Evolutionary conservation across 2,113 vertebrate species (phyloP), one percentile per base, ranked within the genome.

Genomic region (Oxyura jamaicensis): DNA sequence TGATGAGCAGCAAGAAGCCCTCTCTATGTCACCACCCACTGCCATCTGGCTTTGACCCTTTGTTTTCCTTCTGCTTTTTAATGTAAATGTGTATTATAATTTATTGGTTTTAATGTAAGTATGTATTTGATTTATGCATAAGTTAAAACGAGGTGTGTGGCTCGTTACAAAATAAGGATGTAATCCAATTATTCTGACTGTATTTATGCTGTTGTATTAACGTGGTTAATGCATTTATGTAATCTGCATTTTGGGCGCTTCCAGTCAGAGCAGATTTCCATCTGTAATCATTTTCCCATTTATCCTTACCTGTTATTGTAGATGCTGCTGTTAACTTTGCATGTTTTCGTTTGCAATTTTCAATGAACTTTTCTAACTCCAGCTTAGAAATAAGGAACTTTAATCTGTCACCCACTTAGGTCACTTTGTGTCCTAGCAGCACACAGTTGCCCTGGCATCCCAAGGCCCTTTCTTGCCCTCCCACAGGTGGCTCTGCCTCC

Each of bases 371-470:
- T 65, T 71, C 46, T 72, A 71, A 56, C 11, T 10, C 6, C 25
- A 23, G 31, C 35, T 76, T 42, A 67, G 50, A 50, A 90, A 60
- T 44, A 66, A 62, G 52, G 46, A 72, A 83, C 71, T 55, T 60
- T 31, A 42, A 86, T 55, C 75, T 31, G 66, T 65, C 22, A 79
- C 21, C 50, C n/a, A 65, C 39, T 69, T n/a, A 39, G 65, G 65
- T 36, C 2, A 44, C 42, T 74, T 26, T 16, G 3, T 50, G 69
- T 65, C 52, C 56, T 42, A 59, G 66, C 33, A 67, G 66, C 48
- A 0, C 0, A 16, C 0, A 1, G 6, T 8, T 15, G 48, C 33
- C n/a, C 12, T 28, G 20, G 13, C 31, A 26, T 28, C 62, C 26
- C 25, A 6, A 41, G 36, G 26, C 60, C 60, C 42, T n/a, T 44